Conservation (phyloP, 2,888 invertebrate species). For the Craniophora ligustri region DNA sequence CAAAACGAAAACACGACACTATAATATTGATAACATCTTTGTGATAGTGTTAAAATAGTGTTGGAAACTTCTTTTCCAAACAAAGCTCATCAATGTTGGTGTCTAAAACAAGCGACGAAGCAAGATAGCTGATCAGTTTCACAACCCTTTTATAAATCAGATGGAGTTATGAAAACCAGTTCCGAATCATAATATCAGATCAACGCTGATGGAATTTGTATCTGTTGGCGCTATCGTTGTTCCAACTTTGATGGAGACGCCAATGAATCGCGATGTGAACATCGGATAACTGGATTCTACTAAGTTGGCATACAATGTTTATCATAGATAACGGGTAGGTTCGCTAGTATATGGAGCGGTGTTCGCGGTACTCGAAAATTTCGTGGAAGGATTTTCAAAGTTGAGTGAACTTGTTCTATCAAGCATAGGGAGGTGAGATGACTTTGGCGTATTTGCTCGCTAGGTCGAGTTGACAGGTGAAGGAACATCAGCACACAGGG, state of each 20-base stretch:
- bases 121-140: constrained; percentile 42
- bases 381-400: background rate
- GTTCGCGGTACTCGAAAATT: background rate
- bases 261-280: constrained; percentile 30
- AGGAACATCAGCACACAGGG: constrained; percentile 10
- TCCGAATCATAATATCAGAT: constrained; percentile 31
- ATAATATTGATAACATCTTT: constrained; percentile 5
- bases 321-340: constrained; percentile 4
- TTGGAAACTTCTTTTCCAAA: constrained; percentile 9
- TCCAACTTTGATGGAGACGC: constrained; percentile 39
- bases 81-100: constrained; percentile 24
- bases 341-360: background rate
- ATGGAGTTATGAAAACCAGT: constrained; percentile 44
- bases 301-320: constrained; percentile 9
- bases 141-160: constrained; percentile 30
- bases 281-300: constrained; percentile 8
- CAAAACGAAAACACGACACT: background rate
- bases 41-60: constrained; percentile 13
- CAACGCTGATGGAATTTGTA: constrained; percentile 31
- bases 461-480: constrained; percentile 10
- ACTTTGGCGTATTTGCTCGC: constrained; percentile 3
- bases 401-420: background rate
- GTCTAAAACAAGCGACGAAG: constrained; percentile 23
- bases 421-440: constrained; percentile 4
- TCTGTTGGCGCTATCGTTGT: constrained; percentile 26